Conservation (phyloP, 2,888 invertebrate species). For the Agrotis puta region DNA sequence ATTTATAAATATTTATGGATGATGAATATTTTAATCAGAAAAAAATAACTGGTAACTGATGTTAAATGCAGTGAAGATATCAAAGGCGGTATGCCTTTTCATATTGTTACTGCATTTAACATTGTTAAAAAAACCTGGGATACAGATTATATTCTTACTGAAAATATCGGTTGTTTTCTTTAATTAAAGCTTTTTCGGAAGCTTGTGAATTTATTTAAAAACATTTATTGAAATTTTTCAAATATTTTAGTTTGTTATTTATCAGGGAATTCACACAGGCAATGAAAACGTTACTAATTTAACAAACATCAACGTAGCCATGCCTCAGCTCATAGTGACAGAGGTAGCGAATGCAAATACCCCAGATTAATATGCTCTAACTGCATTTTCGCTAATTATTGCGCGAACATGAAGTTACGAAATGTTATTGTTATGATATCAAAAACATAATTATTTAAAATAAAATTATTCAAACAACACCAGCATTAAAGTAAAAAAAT, state of each 20-base stretch:
- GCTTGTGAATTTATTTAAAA: no score
- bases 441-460: no score
- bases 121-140: neutral
- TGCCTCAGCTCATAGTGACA: neutral
- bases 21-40: no score
- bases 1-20: no score
- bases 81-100: no score
- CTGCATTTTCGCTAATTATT: conserved; percentile 25
- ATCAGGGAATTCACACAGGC: neutral
- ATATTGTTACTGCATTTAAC: no score
- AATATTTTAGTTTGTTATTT: neutral
- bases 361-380: conserved; percentile 17
- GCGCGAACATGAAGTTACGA: neutral
- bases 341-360: conserved; percentile 10
- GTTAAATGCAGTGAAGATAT: no score
- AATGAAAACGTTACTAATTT: neutral
- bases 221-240: neutral
- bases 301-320: neutral
- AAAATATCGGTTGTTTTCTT: neutral
- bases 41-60: no score
- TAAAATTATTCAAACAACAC: no score
- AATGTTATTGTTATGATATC: no score
- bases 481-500: no score
- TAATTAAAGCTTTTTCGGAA: neutral
- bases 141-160: no score